phyloP scores from a whole-genome alignment of 2,888 invertebrate genomes.

The Subacronicta megacephala region DNA sequence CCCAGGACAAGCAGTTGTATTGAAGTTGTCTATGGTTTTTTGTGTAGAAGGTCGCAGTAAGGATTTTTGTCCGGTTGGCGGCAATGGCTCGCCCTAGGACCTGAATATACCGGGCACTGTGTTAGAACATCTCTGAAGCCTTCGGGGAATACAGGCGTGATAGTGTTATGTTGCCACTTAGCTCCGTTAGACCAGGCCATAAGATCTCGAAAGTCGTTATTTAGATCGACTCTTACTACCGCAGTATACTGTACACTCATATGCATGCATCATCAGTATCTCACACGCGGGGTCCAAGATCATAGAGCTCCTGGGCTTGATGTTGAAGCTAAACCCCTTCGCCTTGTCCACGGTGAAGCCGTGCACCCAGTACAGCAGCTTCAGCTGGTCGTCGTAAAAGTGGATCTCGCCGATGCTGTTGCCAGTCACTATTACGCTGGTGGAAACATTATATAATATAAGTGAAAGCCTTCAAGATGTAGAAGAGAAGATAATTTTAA shows the following conservation, averaged over 20 bases:
- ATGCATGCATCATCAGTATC: constrained; percentile 20
- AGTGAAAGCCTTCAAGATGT: neutral
- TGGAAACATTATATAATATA: constrained; percentile 11
- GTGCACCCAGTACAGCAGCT: constrained; percentile 89
- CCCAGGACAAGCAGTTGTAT: no score
- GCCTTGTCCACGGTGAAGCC: constrained; percentile 84
- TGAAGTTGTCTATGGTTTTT: no score
- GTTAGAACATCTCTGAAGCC: no score
- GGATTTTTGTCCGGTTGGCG: no score
- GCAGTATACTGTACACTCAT: neutral
- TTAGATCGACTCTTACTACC: neutral
- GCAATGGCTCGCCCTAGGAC: no score
- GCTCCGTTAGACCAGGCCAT: no score
- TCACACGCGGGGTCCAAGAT: constrained; percentile 78
- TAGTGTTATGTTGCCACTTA: no score
- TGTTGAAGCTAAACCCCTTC: constrained; percentile 86
- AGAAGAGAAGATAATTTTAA: no score
- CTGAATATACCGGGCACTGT: no score
- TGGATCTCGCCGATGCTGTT: constrained; percentile 87
- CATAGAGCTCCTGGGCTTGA: constrained; percentile 73
- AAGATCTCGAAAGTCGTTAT: no score
- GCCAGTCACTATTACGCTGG: constrained; percentile 88
- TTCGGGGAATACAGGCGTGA: no score
- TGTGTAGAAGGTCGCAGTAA: no score
- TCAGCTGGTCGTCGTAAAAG: constrained; percentile 90